Conservation (phyloP, 2,888 invertebrate species). For the Macrophya annulata region DNA sequence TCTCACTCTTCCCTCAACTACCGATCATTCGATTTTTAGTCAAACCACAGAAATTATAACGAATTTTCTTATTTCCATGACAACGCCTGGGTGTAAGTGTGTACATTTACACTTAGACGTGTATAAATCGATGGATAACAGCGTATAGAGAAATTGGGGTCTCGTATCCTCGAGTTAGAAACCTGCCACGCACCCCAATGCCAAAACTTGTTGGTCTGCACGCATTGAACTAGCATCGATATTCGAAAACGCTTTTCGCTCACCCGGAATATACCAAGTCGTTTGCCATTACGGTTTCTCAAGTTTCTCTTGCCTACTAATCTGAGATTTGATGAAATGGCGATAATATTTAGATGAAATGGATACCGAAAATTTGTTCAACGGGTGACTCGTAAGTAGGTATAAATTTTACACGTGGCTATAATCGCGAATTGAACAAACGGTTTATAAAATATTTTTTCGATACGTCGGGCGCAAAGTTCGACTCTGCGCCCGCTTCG, state of each 20-base stretch:
- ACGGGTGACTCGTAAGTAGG: background rate
- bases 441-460: too few species aligned
- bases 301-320: background rate
- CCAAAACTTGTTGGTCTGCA: conserved; percentile 23
- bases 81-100: too few species aligned
- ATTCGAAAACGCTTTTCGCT: conserved; percentile 29
- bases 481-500: too few species aligned
- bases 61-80: background rate
- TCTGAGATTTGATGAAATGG: background rate
- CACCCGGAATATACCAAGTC: conserved; percentile 5
- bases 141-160: background rate
- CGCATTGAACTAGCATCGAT: background rate
- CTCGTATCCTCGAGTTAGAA: background rate
- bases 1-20: background rate
- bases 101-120: background rate
- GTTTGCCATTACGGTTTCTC: conserved; percentile 9
- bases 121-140: background rate
- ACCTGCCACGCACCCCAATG: background rate
- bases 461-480: too few species aligned
- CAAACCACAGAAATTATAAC: background rate
- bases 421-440: background rate
- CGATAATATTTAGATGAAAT: background rate
- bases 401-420: background rate
- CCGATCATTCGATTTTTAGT: conserved; percentile 16
- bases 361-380: background rate